Evolutionary conservation across 1,140 invertebrate genomes (phyloP).

Genomic region (Neuroterus valhalla): DNA sequence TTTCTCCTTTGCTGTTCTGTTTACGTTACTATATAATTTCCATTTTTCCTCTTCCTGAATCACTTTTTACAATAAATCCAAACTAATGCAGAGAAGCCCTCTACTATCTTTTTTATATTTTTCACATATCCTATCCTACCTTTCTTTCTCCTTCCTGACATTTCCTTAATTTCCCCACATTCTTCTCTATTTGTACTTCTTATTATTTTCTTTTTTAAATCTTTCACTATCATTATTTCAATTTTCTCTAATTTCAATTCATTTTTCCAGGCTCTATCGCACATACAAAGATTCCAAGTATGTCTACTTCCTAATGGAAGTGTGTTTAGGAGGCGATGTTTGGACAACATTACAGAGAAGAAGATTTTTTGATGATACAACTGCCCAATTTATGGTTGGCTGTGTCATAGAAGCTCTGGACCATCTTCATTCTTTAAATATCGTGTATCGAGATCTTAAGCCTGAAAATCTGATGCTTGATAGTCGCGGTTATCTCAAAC

Average conservation of each 20-base stretch:
- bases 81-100: too few relatives aligned
- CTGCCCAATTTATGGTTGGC: conserved; percentile 90
- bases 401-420: conserved; percentile 95
- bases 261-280: conserved; percentile 84
- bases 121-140: too few relatives aligned
- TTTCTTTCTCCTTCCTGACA: too few relatives aligned
- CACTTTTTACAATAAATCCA: too few relatives aligned
- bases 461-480: conserved; percentile 96
- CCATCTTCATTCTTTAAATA: conserved; percentile 90
- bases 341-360: conserved; percentile 92
- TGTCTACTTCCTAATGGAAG: conserved; percentile 97
- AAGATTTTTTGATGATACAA: conserved; percentile 89
- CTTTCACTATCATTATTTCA: not conserved
- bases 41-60: too few relatives aligned
- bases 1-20: too few relatives aligned
- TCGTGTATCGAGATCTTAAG: conserved; percentile 96
- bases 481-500: conserved; percentile 90
- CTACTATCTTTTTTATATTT: too few relatives aligned
- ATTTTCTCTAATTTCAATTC: not conserved
- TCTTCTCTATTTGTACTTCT: too few relatives aligned
- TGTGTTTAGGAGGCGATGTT: conserved; percentile 96
- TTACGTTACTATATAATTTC: too few relatives aligned
- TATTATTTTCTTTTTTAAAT: too few relatives aligned
- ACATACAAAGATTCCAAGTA: conserved; percentile 97
- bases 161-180: too few relatives aligned